These are phyloP conservation scores for Drosophila mayaguana DNA, from an alignment of 2,888 invertebrate genomes.

Conservation along the genomic window DNA sequence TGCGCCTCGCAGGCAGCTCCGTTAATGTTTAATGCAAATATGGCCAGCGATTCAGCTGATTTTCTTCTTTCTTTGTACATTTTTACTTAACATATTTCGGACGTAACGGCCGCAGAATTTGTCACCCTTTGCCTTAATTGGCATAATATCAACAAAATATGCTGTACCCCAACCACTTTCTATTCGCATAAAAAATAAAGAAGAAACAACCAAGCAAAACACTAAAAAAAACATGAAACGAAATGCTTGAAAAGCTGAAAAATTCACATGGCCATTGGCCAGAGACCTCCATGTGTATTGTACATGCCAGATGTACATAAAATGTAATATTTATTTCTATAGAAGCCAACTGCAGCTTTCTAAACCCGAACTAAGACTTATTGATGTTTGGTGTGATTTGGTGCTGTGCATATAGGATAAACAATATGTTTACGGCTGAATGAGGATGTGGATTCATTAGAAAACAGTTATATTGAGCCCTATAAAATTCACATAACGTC, in stretches of 20 bases:
- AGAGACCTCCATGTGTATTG: conserved; percentile 7
- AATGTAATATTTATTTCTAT: conserved; percentile 15
- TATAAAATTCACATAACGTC: not conserved
- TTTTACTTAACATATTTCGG: conserved; percentile 40
- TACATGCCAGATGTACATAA: conserved; percentile 4
- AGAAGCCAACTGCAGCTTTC: conserved; percentile 11
- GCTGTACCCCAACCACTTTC: conserved; percentile 43
- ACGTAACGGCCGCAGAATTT: conserved; percentile 53
- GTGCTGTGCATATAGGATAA: not conserved
- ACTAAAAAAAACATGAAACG: conserved; percentile 3
- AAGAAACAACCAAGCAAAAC: conserved; percentile 18
- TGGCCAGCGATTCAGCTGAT: conserved; percentile 21
- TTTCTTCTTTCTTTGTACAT: conserved; percentile 21
- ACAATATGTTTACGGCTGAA: not conserved
- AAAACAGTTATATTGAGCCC: not conserved
- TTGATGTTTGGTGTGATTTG: not conserved
- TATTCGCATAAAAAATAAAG: conserved; percentile 31
- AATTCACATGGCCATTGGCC: conserved; percentile 1
- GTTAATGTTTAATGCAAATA: conserved; percentile 80
- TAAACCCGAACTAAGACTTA: not conserved
- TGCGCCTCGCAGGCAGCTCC: conserved; percentile 41
- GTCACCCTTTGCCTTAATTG: conserved; percentile 58
- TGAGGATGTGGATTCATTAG: not conserved
- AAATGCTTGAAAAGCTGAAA: conserved; percentile 7
- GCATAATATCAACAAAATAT: conserved; percentile 54